phyloP scores from a whole-genome alignment of 1,140 invertebrate species.

The Holotrichia oblita region DNA sequence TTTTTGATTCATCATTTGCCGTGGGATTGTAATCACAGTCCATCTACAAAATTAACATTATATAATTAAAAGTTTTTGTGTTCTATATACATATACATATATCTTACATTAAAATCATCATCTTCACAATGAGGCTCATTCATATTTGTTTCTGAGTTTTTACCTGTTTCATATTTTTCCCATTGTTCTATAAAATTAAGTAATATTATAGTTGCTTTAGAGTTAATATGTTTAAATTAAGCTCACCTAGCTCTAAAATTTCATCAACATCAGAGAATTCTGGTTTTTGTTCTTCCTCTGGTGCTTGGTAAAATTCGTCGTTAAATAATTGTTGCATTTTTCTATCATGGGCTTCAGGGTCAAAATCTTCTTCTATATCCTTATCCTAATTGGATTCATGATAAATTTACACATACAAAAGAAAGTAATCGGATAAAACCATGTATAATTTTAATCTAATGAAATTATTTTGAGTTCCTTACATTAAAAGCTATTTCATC shows the following conservation, averaged over 20 bases:
- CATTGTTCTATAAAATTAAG: conserved; percentile 70
- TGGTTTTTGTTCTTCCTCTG: conserved; percentile 79
- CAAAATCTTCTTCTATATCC: conserved; percentile 88
- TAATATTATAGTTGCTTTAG: not conserved
- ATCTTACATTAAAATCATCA: conserved; percentile 79
- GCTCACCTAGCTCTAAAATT: conserved; percentile 70
- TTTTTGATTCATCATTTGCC: conserved; percentile 57
- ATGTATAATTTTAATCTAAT: too few species aligned
- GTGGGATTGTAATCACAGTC: conserved; percentile 84
- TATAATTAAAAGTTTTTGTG: too few species aligned
- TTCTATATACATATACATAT: not conserved
- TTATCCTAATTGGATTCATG: conserved; percentile 68
- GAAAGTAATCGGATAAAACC: too few species aligned
- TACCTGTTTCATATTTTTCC: conserved; percentile 69
- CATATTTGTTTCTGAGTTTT: conserved; percentile 54
- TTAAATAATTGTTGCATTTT: conserved; percentile 89
- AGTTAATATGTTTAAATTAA: not conserved
- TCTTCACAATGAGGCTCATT: conserved; percentile 76
- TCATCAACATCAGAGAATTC: conserved; percentile 84
- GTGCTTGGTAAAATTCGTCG: conserved; percentile 83
- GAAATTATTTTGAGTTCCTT: conserved; percentile 46
- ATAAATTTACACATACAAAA: not conserved
- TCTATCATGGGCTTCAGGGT: conserved; percentile 87
- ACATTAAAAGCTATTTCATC: conserved; percentile 69
- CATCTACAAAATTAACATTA: conserved; percentile 70